Conservation (phyloP, 2,888 invertebrate genomes). For the Trissolcus brochymenae region DNA sequence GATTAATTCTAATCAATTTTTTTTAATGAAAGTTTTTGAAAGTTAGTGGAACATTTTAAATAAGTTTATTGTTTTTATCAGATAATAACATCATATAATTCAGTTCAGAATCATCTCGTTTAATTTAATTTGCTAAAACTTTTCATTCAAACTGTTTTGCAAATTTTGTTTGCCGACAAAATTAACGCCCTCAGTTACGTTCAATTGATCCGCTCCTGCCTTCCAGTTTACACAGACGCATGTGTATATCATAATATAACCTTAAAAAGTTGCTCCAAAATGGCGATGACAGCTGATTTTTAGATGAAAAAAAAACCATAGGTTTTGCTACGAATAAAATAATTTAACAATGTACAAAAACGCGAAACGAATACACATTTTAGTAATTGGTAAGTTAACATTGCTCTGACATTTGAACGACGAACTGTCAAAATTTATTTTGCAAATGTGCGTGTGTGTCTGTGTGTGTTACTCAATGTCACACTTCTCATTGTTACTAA, state of each 20-base stretch:
- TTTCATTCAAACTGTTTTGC: no score
- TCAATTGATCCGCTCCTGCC: background rate
- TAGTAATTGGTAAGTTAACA: background rate
- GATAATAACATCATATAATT: no score
- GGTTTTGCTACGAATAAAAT: background rate
- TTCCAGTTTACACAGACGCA: background rate
- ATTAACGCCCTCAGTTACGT: background rate
- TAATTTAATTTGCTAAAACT: background rate
- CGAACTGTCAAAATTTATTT: background rate
- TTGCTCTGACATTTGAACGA: background rate
- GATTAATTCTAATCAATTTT: no score
- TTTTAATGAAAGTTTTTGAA: no score
- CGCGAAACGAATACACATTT: background rate
- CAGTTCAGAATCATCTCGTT: background rate
- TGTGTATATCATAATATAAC: constrained; percentile 9
- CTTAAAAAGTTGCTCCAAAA: constrained; percentile 7
- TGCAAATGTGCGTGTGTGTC: background rate
- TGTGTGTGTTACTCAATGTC: no score
- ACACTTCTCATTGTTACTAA: background rate
- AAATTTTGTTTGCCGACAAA: no score
- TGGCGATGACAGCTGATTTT: background rate
- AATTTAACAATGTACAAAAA: background rate
- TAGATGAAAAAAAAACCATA: background rate
- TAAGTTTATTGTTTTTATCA: no score
- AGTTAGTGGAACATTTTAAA: no score